Percentiles rank a stretch among this genome's conserved stretches.
Conservation (phyloP, 2,113 vertebrate species). For the Sinocyclocheilus anshuiensis region DNA sequence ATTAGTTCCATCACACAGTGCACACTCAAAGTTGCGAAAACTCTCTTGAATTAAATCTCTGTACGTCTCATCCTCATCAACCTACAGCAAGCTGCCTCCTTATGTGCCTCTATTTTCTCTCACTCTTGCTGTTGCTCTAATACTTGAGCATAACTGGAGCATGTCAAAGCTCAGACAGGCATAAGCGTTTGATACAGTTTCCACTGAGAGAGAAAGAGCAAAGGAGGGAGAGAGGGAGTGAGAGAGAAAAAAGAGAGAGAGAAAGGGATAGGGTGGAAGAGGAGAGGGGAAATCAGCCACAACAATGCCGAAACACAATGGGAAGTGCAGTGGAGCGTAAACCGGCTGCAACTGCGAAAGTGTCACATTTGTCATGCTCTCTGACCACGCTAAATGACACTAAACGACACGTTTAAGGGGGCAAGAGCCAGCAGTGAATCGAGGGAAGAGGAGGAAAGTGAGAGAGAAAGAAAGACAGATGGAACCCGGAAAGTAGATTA, state of each 20-base stretch:
- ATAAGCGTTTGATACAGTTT: slow-evolving; percentile 79
- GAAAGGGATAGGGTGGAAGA: slow-evolving; percentile 1
- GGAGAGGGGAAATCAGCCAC: slow-evolving; percentile 71
- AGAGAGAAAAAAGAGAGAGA: not conserved
- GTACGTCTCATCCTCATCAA: slow-evolving; percentile 60
- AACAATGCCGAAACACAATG: slow-evolving; percentile 79
- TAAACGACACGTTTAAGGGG: slow-evolving; percentile 77
- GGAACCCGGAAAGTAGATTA: slow-evolving; percentile 13
- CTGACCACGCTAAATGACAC: slow-evolving; percentile 78
- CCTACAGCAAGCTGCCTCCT: not conserved
- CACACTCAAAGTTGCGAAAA: slow-evolving; percentile 53
- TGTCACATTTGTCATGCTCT: slow-evolving; percentile 79
- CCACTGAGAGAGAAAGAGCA: slow-evolving; percentile 54
- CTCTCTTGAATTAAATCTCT: slow-evolving; percentile 52
- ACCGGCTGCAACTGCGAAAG: slow-evolving; percentile 74
- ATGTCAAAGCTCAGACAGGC: slow-evolving; percentile 81
- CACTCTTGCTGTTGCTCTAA: slow-evolving; percentile 62
- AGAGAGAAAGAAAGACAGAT: slow-evolving; percentile 25
- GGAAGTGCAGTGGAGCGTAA: slow-evolving; percentile 72
- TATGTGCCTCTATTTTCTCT: slow-evolving; percentile 10
- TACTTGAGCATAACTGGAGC: slow-evolving; percentile 81
- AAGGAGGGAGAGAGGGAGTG: not conserved
- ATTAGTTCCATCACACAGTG: slow-evolving; percentile 45
- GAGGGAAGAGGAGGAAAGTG: slow-evolving; percentile 20
- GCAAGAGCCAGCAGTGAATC: slow-evolving; percentile 62